A percentile compares a stretch with the other conserved stretches of the same genome.
phyloP scores from a whole-genome alignment of 2,888 invertebrate genomes.

The Bimastos eiseni region DNA sequence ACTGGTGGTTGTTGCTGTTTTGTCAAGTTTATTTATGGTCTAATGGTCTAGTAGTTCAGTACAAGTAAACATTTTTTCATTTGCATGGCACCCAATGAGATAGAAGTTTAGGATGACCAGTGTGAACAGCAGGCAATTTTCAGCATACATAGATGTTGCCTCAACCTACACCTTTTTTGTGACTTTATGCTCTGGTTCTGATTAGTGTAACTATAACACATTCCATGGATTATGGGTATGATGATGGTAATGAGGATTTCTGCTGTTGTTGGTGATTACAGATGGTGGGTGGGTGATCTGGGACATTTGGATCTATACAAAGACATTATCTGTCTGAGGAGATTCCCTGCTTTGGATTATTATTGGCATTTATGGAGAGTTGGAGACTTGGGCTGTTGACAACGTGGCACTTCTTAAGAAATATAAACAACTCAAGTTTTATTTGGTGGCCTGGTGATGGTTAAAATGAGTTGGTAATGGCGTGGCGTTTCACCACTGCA shows the following conservation, averaged over 20 bases:
- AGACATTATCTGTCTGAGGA: neutral
- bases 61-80: neutral
- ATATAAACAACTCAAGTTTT: neutral
- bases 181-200: no score
- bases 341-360: neutral
- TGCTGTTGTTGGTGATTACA: neutral
- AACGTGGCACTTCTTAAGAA: neutral
- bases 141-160: neutral
- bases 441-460: slow-evolving; percentile 6
- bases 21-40: neutral
- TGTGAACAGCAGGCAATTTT: neutral
- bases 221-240: neutral
- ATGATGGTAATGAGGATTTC: neutral
- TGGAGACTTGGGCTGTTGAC: no score
- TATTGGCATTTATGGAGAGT: neutral
- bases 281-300: neutral
- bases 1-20: neutral
- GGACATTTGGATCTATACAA: neutral
- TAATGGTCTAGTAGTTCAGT: neutral
- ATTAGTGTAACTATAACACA: neutral
- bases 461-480: slow-evolving; percentile 13
- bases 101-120: neutral
- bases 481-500: neutral
- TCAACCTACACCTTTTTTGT: no score
- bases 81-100: neutral